Evolutionary conservation across 1,140 invertebrate genomes (phyloP).

Genomic region (Heterodera carotae): DNA sequence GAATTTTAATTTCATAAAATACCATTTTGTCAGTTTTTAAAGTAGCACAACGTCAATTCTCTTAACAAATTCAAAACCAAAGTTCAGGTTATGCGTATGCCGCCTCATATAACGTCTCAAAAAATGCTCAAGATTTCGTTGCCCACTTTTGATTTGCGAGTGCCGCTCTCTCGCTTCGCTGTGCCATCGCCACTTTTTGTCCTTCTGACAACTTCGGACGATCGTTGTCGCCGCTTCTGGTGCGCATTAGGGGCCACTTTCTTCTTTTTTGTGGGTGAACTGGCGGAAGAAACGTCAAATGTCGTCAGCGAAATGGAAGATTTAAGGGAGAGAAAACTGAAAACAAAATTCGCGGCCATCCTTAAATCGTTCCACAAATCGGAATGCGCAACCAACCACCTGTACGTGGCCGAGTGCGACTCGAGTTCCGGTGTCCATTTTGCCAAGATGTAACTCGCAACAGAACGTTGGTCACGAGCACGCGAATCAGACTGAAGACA

Average conservation of each 20-base stretch:
- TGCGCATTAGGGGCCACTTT: not conserved
- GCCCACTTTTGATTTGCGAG: too few species aligned
- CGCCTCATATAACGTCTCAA: too few species aligned
- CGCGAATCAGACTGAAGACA: slow-evolving; percentile 17
- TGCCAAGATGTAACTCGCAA: slow-evolving; percentile 36
- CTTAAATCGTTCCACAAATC: too few species aligned
- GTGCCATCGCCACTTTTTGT: slow-evolving; percentile 4
- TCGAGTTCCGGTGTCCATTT: slow-evolving; percentile 29
- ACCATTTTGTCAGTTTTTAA: too few species aligned
- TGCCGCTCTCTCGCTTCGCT: not conserved
- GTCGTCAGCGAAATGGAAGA: slow-evolving; percentile 8
- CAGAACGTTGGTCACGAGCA: slow-evolving; percentile 34
- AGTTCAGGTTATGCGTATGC: too few species aligned
- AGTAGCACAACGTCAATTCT: too few species aligned
- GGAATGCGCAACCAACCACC: too few species aligned
- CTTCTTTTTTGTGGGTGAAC: not conserved
- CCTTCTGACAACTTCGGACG: not conserved
- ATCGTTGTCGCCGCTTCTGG: not conserved
- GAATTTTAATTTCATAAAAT: too few species aligned
- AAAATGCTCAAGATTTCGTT: too few species aligned
- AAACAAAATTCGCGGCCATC: slow-evolving; percentile 30
- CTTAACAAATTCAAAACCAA: too few species aligned
- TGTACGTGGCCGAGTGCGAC: slow-evolving; percentile 11
- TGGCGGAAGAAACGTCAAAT: not conserved
- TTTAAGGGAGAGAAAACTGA: slow-evolving; percentile 23